A percentile compares a stretch with the other conserved stretches of the same genome.
These are phyloP conservation scores for Schizothorax lantsangensis DNA, from an alignment of 2,797 vertebrate genomes.

Conservation along the genomic window DNA sequence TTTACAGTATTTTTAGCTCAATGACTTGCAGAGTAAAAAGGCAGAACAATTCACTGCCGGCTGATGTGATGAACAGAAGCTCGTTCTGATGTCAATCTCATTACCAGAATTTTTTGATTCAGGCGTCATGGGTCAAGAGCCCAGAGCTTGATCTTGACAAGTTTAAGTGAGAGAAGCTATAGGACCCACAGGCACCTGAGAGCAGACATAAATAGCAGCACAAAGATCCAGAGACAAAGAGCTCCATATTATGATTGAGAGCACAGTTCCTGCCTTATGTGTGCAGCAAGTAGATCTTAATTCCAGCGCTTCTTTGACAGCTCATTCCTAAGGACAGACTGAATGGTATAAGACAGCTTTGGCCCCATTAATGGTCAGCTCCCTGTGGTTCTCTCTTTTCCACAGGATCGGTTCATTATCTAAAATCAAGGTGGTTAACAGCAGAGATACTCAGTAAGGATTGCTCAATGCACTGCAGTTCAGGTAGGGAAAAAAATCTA, in stretches of 20 bases:
- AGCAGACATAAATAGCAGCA: constrained; percentile 46
- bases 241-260: constrained; percentile 32
- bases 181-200: constrained; percentile 31
- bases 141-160: constrained; percentile 40
- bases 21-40: neutral
- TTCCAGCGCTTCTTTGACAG: constrained; percentile 14
- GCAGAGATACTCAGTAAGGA: constrained; percentile 22
- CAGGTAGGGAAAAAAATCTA: constrained; percentile 37
- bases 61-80: constrained; percentile 39
- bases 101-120: constrained; percentile 44
- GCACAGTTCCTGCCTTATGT: constrained; percentile 5
- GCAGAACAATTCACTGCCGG: constrained; percentile 9
- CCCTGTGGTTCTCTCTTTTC: constrained; percentile 11
- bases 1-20: constrained; percentile 12
- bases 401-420: constrained; percentile 16
- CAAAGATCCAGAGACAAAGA: constrained; percentile 35
- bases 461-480: constrained; percentile 26
- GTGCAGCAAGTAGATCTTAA: constrained; percentile 27
- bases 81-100: constrained; percentile 40
- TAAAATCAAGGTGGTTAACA: constrained; percentile 5
- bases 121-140: constrained; percentile 40
- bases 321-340: constrained; percentile 17
- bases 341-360: constrained; percentile 12
- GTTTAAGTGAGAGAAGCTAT: constrained; percentile 40
- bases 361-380: constrained; percentile 17